phyloP scores from a whole-genome alignment of 1,140 invertebrate genomes.

The Cryptotermes secundus region DNA sequence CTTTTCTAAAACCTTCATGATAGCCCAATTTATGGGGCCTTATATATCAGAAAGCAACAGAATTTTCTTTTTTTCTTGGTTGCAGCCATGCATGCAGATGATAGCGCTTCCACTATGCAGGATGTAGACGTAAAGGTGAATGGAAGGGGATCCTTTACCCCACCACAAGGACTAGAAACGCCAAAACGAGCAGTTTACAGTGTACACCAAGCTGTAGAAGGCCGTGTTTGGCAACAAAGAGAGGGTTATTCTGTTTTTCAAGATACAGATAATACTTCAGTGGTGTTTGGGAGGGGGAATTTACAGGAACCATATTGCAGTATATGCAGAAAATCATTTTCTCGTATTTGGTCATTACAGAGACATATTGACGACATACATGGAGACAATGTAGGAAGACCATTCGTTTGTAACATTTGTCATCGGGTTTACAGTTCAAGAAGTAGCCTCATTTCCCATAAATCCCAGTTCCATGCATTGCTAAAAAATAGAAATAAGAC shows the following conservation, averaged over 20 bases:
- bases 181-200: background rate
- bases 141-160: background rate
- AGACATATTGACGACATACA: constrained; percentile 56
- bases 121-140: background rate
- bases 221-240: background rate
- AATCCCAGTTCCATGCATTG: constrained; percentile 53
- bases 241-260: background rate
- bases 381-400: constrained; percentile 50
- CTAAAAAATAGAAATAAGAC: background rate
- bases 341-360: constrained; percentile 54
- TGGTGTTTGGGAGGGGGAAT: background rate
- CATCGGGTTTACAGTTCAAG: constrained; percentile 54
- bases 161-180: background rate
- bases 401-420: constrained; percentile 52
- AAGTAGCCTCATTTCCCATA: constrained; percentile 56
- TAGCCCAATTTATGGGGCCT: background rate
- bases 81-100: constrained; percentile 13
- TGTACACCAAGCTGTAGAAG: background rate
- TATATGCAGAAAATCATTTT: constrained; percentile 54
- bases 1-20: too few species aligned
- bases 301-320: constrained; percentile 45
- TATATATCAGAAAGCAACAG: background rate
- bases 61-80: constrained; percentile 13
- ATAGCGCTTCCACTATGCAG: background rate
- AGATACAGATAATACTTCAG: background rate